Percentiles rank a stretch among this genome's conserved stretches.
Evolutionary conservation across 2,888 invertebrate species (phyloP).

Genomic region (Brenthis hecate): DNA sequence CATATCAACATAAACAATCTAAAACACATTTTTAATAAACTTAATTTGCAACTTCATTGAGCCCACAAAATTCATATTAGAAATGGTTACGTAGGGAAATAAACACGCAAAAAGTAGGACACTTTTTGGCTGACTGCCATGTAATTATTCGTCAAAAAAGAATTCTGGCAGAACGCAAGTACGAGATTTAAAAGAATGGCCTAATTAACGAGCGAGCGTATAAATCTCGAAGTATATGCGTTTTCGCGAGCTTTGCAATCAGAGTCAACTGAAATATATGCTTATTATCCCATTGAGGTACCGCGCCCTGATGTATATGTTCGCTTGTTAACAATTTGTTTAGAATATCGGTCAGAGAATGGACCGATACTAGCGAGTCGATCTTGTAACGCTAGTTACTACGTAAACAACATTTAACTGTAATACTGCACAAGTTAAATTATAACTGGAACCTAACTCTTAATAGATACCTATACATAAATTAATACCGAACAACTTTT

Average conservation of each 20-base stretch:
- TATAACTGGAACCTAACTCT: neutral
- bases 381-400: slow-evolving; percentile 1
- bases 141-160: slow-evolving; percentile 34
- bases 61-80: neutral
- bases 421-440: neutral
- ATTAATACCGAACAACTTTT: neutral
- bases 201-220: slow-evolving; percentile 34
- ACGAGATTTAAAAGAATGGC: slow-evolving; percentile 31
- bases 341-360: slow-evolving; percentile 34
- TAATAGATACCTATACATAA: slow-evolving; percentile 4
- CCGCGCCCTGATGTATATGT: slow-evolving; percentile 16
- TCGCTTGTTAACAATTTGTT: slow-evolving; percentile 24
- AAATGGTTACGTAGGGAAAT: slow-evolving; percentile 18
- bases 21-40: neutral
- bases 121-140: slow-evolving; percentile 35
- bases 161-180: slow-evolving; percentile 22
- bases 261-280: slow-evolving; percentile 23
- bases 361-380: slow-evolving; percentile 10
- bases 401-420: neutral
- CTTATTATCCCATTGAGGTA: slow-evolving; percentile 21
- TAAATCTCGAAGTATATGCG: slow-evolving; percentile 24
- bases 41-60: slow-evolving; percentile 1
- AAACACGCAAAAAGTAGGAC: slow-evolving; percentile 25
- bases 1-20: neutral
- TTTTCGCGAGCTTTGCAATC: slow-evolving; percentile 25